A percentile compares a stretch with the other conserved stretches of the same genome.
These are phyloP conservation scores for Rana temporaria DNA, from an alignment of 2,113 vertebrate genomes.

Conservation along the genomic window DNA sequence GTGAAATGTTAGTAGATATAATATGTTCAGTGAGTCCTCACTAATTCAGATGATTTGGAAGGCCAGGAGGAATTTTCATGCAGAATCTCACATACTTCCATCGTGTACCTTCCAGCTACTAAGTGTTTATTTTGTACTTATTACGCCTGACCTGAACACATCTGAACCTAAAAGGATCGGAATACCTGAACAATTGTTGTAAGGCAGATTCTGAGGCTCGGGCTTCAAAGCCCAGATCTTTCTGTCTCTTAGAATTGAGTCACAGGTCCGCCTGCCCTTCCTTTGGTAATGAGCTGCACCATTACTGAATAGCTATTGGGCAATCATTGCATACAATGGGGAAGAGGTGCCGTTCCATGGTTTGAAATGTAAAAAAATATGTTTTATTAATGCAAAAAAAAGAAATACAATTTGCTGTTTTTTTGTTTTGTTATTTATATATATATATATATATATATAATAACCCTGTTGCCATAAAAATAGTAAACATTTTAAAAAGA, in stretches of 20 bases:
- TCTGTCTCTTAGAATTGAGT: slow-evolving; percentile 20
- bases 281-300: background rate
- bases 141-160: slow-evolving; percentile 53
- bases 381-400: background rate
- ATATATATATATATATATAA: too few relatives aligned
- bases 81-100: slow-evolving; percentile 25
- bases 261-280: slow-evolving; percentile 10
- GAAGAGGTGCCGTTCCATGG: background rate
- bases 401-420: too few relatives aligned
- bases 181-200: slow-evolving; percentile 41
- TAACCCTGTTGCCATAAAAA: too few relatives aligned
- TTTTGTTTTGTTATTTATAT: too few relatives aligned
- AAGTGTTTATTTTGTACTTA: slow-evolving; percentile 53
- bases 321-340: slow-evolving; percentile 47
- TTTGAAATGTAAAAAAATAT: background rate
- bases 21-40: slow-evolving; percentile 56
- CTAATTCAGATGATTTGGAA: slow-evolving; percentile 56
- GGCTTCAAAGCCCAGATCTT: slow-evolving; percentile 1
- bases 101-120: slow-evolving; percentile 34
- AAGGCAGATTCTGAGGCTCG: slow-evolving; percentile 15
- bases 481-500: too few relatives aligned
- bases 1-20: slow-evolving; percentile 56
- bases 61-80: slow-evolving; percentile 30
- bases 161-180: slow-evolving; percentile 43
- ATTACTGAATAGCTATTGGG: slow-evolving; percentile 21